Evolutionary conservation across 2,888 invertebrate species (phyloP).

Genomic region (Psylliodes chrysocephalus): DNA sequence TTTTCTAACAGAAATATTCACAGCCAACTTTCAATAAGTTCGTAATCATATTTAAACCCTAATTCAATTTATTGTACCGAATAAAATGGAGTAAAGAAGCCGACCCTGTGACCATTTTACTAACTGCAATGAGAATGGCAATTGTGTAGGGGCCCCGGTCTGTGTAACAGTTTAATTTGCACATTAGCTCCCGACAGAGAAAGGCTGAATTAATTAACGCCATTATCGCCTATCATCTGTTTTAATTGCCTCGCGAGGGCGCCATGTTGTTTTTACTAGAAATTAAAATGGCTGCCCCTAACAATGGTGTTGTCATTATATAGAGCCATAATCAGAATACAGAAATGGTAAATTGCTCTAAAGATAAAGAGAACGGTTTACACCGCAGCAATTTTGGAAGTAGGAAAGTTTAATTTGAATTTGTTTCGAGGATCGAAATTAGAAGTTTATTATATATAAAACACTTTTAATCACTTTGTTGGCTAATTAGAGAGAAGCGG

Average conservation of each 20-base stretch:
- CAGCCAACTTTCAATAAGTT: too few species aligned
- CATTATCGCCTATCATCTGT: constrained; percentile 67
- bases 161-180: constrained; percentile 67
- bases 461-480: too few species aligned
- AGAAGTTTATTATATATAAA: too few species aligned
- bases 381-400: too few species aligned
- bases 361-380: constrained; percentile 59
- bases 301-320: constrained; percentile 65
- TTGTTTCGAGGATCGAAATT: too few species aligned
- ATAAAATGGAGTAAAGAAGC: too few species aligned
- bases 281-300: constrained; percentile 66
- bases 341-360: constrained; percentile 65
- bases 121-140: constrained; percentile 43
- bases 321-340: constrained; percentile 64
- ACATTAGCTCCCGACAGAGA: constrained; percentile 66
- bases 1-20: too few species aligned
- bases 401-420: too few species aligned
- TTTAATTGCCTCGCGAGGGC: constrained; percentile 65
- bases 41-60: too few species aligned
- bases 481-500: too few species aligned
- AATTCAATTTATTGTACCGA: too few species aligned
- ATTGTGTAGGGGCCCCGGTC: constrained; percentile 56
- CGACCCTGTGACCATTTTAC: constrained; percentile 31
- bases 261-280: constrained; percentile 66
- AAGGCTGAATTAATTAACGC: constrained; percentile 67